These are phyloP conservation scores for Electrophaes corylata DNA, from an alignment of 2,888 invertebrate species.

Conservation along the genomic window DNA sequence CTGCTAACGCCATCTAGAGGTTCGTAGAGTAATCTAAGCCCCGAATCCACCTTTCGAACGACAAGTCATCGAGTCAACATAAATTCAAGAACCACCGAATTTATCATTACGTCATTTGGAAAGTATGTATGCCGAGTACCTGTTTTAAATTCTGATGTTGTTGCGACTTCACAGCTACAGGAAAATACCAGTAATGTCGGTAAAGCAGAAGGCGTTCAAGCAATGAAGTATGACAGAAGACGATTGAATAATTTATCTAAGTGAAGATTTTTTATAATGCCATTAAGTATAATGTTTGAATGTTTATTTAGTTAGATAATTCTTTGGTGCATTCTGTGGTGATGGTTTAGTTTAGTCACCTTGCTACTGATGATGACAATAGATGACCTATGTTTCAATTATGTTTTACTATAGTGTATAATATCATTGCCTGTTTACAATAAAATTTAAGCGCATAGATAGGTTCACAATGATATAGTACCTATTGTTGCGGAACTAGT, in stretches of 20 bases:
- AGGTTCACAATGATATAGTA: no score
- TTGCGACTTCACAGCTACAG: slow-evolving; percentile 40
- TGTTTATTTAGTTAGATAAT: neutral
- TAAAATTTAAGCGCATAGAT: no score
- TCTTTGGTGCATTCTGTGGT: neutral
- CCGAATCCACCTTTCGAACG: slow-evolving; percentile 30
- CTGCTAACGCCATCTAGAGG: slow-evolving; percentile 56
- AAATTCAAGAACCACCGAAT: slow-evolving; percentile 60
- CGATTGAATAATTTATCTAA: slow-evolving; percentile 7
- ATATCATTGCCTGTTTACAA: no score
- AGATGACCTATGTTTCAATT: neutral
- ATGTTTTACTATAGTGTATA: neutral
- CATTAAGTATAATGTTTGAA: neutral
- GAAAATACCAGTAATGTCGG: slow-evolving; percentile 38
- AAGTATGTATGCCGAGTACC: slow-evolving; percentile 63
- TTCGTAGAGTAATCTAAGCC: slow-evolving; percentile 24
- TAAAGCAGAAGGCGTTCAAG: slow-evolving; percentile 38
- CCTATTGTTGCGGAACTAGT: neutral
- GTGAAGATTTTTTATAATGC: neutral
- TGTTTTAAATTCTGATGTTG: slow-evolving; percentile 70
- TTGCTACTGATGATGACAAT: neutral
- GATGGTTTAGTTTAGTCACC: neutral
- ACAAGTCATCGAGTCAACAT: slow-evolving; percentile 40
- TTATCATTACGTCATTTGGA: slow-evolving; percentile 74
- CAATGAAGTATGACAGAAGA: neutral